phyloP scores from a whole-genome alignment of 2,888 invertebrate species.

The Oeneis ivallda region DNA sequence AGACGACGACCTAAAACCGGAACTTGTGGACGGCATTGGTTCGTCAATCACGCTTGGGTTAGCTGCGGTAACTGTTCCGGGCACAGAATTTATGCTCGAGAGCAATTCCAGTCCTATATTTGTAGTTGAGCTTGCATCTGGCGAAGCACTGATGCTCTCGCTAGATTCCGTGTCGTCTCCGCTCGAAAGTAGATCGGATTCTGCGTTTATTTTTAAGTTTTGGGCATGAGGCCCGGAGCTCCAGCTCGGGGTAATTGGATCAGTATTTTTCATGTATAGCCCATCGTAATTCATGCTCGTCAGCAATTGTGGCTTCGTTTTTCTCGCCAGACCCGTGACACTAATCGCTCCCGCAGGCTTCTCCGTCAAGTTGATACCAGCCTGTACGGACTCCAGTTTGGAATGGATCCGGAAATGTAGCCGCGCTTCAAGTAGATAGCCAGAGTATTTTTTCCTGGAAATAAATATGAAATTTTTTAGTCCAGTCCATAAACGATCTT shows the following conservation, averaged over 20 bases:
- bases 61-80: not conserved
- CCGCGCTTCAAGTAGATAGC: slow-evolving; percentile 93
- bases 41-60: not conserved
- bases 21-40: not conserved
- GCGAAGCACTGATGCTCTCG: too few species aligned
- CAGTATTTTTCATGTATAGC: too few species aligned
- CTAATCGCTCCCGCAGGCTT: not conserved
- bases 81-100: not conserved
- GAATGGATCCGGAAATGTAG: slow-evolving; percentile 95
- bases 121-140: too few species aligned
- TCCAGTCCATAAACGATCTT: too few species aligned
- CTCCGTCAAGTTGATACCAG: slow-evolving; percentile 1
- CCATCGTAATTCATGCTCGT: not conserved
- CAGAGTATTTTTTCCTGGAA: slow-evolving; percentile 91
- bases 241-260: too few species aligned
- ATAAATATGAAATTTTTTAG: not conserved
- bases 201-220: not conserved
- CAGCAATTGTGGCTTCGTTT: not conserved
- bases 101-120: not conserved
- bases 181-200: not conserved
- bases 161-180: not conserved
- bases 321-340: not conserved
- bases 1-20: not conserved
- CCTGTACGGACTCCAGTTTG: slow-evolving; percentile 71
- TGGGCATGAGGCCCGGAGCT: not conserved